These are phyloP conservation scores for Notothenia coriiceps DNA, from an alignment of 2,113 vertebrate species.

Conservation along the genomic window DNA sequence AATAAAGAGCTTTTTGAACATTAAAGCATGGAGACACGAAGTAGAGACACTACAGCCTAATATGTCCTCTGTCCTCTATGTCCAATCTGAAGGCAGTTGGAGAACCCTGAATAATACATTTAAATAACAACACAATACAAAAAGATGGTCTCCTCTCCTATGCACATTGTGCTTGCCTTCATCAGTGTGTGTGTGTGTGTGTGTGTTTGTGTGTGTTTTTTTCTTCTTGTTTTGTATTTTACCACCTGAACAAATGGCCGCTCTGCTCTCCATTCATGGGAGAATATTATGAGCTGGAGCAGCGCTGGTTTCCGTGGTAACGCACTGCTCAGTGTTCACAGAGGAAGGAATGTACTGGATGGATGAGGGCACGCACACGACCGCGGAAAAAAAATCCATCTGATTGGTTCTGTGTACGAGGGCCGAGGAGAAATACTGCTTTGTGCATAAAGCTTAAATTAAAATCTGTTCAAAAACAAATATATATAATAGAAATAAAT, in stretches of 20 bases:
- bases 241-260: slow-evolving; percentile 64
- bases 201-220: too few relatives aligned
- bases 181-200: slow-evolving; percentile 31
- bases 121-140: too few relatives aligned
- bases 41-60: too few relatives aligned
- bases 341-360: slow-evolving; percentile 81
- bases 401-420: slow-evolving; percentile 55
- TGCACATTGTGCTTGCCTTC: slow-evolving; percentile 36
- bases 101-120: too few relatives aligned
- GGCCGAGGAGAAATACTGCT: slow-evolving; percentile 48
- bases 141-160: not conserved
- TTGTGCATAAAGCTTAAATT: not conserved
- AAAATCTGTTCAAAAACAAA: too few relatives aligned
- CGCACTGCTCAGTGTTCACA: slow-evolving; percentile 81
- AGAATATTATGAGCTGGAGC: slow-evolving; percentile 89
- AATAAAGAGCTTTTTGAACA: too few relatives aligned
- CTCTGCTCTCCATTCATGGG: slow-evolving; percentile 80
- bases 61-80: too few relatives aligned
- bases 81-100: too few relatives aligned
- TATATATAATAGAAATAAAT: not conserved
- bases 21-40: too few relatives aligned
- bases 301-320: slow-evolving; percentile 91
- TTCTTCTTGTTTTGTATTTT: not conserved
- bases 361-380: slow-evolving; percentile 67
- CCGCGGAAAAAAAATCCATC: not conserved